Percentiles rank a stretch among this genome's conserved stretches.
Conservation (phyloP, 1,140 invertebrate genomes). For the Conopomorpha cramerella region DNA sequence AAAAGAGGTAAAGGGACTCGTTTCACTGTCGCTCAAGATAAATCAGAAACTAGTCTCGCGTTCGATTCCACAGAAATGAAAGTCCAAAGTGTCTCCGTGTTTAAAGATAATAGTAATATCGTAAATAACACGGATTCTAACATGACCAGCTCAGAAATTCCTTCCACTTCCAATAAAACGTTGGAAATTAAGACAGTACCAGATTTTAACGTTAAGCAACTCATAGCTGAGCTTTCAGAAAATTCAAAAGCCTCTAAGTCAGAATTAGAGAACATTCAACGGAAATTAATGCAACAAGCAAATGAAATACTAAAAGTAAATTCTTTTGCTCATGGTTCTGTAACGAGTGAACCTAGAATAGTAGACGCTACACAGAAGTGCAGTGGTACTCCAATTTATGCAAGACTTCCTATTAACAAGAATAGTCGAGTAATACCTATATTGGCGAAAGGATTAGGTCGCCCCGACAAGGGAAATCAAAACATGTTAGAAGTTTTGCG, state of each 20-base stretch:
- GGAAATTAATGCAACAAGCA: constrained; percentile 38
- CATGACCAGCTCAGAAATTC: not conserved
- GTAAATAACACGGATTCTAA: not conserved
- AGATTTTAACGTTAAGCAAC: constrained; percentile 40
- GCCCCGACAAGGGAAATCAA: constrained; percentile 7
- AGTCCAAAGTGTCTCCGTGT: constrained; percentile 14
- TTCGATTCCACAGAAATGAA: constrained; percentile 9
- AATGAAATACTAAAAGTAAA: constrained; percentile 50
- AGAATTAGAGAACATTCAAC: constrained; percentile 47
- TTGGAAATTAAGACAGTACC: constrained; percentile 14
- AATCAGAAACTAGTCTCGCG: constrained; percentile 35
- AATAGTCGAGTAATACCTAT: no score
- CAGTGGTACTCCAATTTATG: constrained; percentile 11
- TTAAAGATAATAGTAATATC: constrained; percentile 7
- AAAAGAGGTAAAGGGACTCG: constrained; percentile 34
- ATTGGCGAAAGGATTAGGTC: constrained; percentile 26
- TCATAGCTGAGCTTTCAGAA: constrained; percentile 42
- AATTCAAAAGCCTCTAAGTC: constrained; percentile 40
- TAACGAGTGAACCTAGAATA: constrained; percentile 20
- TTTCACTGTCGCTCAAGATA: constrained; percentile 5
- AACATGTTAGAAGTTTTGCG: constrained; percentile 10
- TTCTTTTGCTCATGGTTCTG: constrained; percentile 24
- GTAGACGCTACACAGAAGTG: constrained; percentile 31
- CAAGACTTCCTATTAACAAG: no score
- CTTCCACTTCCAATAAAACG: constrained; percentile 10